Evolutionary conservation across 2,797 vertebrate species (phyloP).

Genomic region (Phylloscopus collybita): DNA sequence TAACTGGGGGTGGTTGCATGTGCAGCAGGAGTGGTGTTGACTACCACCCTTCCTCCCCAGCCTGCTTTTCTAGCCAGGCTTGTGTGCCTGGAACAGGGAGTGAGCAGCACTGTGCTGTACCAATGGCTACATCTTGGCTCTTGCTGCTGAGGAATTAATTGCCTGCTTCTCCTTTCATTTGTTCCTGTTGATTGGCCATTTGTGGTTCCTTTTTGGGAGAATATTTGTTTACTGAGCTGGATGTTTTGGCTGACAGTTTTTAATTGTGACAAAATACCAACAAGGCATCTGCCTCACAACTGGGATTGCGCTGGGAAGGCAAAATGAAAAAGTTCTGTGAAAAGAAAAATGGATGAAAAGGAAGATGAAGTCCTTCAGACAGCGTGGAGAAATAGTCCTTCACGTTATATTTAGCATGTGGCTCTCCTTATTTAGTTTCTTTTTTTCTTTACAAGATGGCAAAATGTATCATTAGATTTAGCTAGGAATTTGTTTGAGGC

Average conservation of each 20-base stretch:
- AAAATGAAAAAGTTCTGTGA: not conserved
- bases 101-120: fast-evolving
- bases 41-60: not conserved
- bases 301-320: fast-evolving
- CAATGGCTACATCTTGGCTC: not conserved
- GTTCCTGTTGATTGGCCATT: not conserved
- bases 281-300: not conserved
- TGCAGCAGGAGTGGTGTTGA: not conserved
- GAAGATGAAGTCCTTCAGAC: not conserved
- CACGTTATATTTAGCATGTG: not conserved
- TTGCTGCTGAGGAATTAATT: not conserved
- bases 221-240: not conserved
- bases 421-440: not conserved
- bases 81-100: not conserved
- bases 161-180: not conserved
- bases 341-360: not conserved
- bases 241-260: not conserved
- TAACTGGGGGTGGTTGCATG: fast-evolving
- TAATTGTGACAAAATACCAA: not conserved
- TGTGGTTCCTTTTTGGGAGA: not conserved
- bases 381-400: not conserved
- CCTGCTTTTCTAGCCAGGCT: not conserved
- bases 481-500: not conserved
- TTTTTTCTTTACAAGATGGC: not conserved
- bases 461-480: not conserved